Evolutionary conservation across 2,797 vertebrate genomes (phyloP), one percentile per base, ranked within the genome.

Genomic region (Eleutherodactylus coqui): DNA sequence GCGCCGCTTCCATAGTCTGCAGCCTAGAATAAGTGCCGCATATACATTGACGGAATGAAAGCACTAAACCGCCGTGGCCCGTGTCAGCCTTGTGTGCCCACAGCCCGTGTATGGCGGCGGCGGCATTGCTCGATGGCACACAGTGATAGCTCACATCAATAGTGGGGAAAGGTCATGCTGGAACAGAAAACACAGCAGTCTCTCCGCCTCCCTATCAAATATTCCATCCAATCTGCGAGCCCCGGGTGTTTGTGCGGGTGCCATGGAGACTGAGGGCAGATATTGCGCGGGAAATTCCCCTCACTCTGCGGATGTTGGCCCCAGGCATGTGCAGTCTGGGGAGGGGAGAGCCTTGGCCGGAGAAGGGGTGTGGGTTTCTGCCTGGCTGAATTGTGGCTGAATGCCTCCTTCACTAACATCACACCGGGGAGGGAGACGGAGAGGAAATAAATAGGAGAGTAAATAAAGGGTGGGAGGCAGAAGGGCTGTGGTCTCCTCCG

Each of bases 181-280:
- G 80, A 72, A 73, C 81, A 87, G 60, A 67, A 77, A 32, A 78
- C 73, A 36, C 79, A 67, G 27, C 53, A 60, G 38, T 83, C 58
- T 73, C 86, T 75, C 86, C 86, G 70, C 86, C 86, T 75, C 51
- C 86, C 64, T 73, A 79, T 83, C 55, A 87, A 62, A 83, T 29
- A 83, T 62, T 60, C 75, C 75, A 27, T 70, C 86, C 86, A 87
- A 87, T 87, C 75, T 55, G 85, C 72, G 45, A 1, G 86, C 80
- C 49, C 49, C 17, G 75, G 75, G 81, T 83, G 86, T 83, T 78
- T 87, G 86, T 87, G 72, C 64, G 86, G 85, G 86, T 87, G 86
- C 86, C 86, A 87, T 87, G 86, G 86, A 87, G 86, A 87, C 86
- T 87, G 38, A 87, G 86, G 85, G 86, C 86, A 87, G 86, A 87